Base-by-base conservation (phyloP, 92 coral and sea anemone species). In the Zoanthus solanderi region DNA sequence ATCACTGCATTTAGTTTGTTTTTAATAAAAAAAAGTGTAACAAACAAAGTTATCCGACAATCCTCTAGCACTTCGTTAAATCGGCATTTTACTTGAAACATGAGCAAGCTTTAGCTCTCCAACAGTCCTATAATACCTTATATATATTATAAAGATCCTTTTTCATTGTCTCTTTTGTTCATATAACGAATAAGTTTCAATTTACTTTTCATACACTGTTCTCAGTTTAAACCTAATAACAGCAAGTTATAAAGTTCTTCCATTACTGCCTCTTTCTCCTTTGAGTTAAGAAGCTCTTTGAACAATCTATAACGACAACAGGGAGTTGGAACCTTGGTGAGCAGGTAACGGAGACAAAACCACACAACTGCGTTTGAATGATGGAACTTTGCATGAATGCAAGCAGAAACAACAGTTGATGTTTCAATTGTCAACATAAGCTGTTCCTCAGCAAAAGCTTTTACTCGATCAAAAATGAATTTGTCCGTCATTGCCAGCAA, bases 401-500 rank as follows among this genome's bases (percentile, higher is more conserved):
- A 91, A 31, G 90, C 78, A 30, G 94, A 66, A 4, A 86, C 90
- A 48, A 91, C 78, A 6, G 83, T 81, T 31, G 80, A 50, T 69
- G 75, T 6, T 28, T 88, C 75, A 47, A 88, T 83, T 4, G 56
- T 1, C 32, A 61, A 48, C 37, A 91, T 47, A 63, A 94, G 42
- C 29, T 78, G 88, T 9, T 84, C 45, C 4, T 94, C 97, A 87
- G 92, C 76, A 52, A 92, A 80, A 9, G 78, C 28, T 69, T 92
- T 94, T 72, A 97, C 76, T 14, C 71, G 75, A 12, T 90, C 83
- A 56, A 97, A 76, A 66, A 97, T 87, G 84, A 92, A 97, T 73
- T 93, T 93, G 57, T 97, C 98, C 1, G 98, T 90, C 65, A 89
- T 74, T 10, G 93, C 94, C 29, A 97, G 75, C 37, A 97, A 74